Evolutionary conservation across 2,888 invertebrate genomes (phyloP).

Genomic region (Rambutsinella grinnellia): DNA sequence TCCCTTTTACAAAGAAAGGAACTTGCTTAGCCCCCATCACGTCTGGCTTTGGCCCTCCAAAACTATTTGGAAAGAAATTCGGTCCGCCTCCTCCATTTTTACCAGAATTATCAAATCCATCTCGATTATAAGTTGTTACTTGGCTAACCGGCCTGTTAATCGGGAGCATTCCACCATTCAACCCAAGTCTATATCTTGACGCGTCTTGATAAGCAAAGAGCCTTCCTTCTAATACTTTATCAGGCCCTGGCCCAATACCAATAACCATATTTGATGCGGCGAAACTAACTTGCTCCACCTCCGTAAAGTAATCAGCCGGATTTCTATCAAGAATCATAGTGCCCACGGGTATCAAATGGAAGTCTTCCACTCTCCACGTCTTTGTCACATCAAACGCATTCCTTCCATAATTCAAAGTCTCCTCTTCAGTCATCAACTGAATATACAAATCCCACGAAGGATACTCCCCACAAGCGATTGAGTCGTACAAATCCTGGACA

Average conservation of each 20-base stretch:
- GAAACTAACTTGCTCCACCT: conserved; percentile 45
- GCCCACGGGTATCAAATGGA: conserved; percentile 45
- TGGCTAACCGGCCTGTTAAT: conserved; percentile 88
- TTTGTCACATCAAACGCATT: conserved; percentile 58
- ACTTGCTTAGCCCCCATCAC: conserved; percentile 75
- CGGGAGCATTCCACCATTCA: conserved; percentile 92
- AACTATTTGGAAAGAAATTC: conserved; percentile 98
- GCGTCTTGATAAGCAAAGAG: conserved; percentile 78
- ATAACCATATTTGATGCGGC: conserved; percentile 43
- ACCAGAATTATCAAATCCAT: conserved; percentile 77
- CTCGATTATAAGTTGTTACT: conserved; percentile 83
- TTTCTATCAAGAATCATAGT: conserved; percentile 37
- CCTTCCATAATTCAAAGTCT: conserved; percentile 21
- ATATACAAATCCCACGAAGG: conserved; percentile 50
- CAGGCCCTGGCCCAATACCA: conserved; percentile 51
- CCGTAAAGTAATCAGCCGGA: conserved; percentile 32
- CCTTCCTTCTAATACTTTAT: conserved; percentile 46
- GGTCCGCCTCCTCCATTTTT: conserved; percentile 90
- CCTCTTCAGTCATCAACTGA: conserved; percentile 49
- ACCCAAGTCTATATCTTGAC: conserved; percentile 84
- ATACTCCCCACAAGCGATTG: conserved; percentile 36
- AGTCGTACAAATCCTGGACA: conserved; percentile 44
- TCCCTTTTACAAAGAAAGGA: conserved; percentile 77
- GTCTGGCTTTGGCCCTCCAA: conserved; percentile 84
- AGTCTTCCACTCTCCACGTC: conserved; percentile 35